phyloP scores from a whole-genome alignment of 37 sponge, comb jelly and placozoan genomes.

The Halichondria panicea region DNA sequence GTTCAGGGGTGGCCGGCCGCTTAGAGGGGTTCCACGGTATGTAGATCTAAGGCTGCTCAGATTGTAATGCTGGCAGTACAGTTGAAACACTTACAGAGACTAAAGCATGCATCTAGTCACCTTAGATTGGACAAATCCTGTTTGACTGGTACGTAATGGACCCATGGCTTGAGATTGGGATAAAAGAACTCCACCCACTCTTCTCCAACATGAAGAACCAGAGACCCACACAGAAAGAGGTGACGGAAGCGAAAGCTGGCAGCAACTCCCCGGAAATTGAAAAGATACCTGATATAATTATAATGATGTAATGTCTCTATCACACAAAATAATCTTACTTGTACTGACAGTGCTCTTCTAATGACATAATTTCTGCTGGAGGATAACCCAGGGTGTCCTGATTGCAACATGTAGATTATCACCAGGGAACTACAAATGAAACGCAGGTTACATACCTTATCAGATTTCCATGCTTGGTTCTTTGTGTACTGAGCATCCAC shows the following conservation, averaged over 20 bases:
- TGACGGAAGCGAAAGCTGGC: slow-evolving; percentile 91
- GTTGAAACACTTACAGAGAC: neutral
- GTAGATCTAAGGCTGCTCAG: neutral
- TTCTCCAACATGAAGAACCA: slow-evolving; percentile 87
- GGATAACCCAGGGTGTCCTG: slow-evolving; percentile 83
- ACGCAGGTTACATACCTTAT: slow-evolving; percentile 29
- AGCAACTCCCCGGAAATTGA: slow-evolving; percentile 92
- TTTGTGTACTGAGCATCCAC: slow-evolving; percentile 91
- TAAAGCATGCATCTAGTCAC: slow-evolving; percentile 23
- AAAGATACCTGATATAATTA: slow-evolving; percentile 64
- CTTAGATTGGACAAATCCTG: slow-evolving; percentile 44
- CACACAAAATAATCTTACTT: slow-evolving; percentile 45
- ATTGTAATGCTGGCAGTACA: neutral
- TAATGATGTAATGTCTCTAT: neutral
- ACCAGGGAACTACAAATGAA: neutral
- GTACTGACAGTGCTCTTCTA: slow-evolving; percentile 91
- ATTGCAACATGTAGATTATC: neutral
- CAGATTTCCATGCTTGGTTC: slow-evolving; percentile 94
- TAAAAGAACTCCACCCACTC: slow-evolving; percentile 95
- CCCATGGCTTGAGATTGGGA: slow-evolving; percentile 77
- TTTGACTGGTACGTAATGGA: slow-evolving; percentile 81
- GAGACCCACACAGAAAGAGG: slow-evolving; percentile 83
- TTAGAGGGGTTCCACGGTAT: neutral
- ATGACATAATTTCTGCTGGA: slow-evolving; percentile 59
- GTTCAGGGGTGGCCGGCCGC: neutral